Evolutionary conservation across 2,888 invertebrate genomes (phyloP).

Genomic region (Candidula unifasciata): DNA sequence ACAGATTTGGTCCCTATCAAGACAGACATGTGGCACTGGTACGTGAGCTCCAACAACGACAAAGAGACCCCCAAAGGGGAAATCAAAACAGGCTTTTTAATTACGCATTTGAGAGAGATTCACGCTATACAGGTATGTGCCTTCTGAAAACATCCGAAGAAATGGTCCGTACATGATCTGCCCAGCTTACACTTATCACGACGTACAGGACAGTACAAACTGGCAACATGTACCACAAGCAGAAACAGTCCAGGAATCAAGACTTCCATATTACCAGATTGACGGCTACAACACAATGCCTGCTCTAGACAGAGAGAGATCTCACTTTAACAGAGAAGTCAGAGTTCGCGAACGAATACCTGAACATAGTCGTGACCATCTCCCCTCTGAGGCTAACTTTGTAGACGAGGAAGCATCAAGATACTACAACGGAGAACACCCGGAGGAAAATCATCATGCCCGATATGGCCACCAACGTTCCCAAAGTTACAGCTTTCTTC

Average conservation of each 20-base stretch:
- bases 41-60: not conserved
- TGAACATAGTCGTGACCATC: not conserved
- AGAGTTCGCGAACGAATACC: not conserved
- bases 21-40: not conserved
- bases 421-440: not conserved
- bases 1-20: not conserved
- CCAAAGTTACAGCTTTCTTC: constrained; percentile 27
- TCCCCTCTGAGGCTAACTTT: not conserved
- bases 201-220: not conserved
- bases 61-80: not conserved
- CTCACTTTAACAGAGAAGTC: not conserved
- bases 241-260: constrained; percentile 9
- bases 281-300: constrained; percentile 15
- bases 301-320: not conserved
- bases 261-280: not conserved
- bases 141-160: not conserved
- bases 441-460: not conserved
- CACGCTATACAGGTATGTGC: not conserved
- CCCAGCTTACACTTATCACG: not conserved
- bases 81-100: not conserved
- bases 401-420: not conserved
- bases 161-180: constrained; percentile 18
- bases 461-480: not conserved
- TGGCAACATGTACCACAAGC: not conserved
- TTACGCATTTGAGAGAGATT: not conserved